Evolutionary conservation across 2,113 vertebrate species (phyloP).

Genomic region (Picathartes gymnocephalus): DNA sequence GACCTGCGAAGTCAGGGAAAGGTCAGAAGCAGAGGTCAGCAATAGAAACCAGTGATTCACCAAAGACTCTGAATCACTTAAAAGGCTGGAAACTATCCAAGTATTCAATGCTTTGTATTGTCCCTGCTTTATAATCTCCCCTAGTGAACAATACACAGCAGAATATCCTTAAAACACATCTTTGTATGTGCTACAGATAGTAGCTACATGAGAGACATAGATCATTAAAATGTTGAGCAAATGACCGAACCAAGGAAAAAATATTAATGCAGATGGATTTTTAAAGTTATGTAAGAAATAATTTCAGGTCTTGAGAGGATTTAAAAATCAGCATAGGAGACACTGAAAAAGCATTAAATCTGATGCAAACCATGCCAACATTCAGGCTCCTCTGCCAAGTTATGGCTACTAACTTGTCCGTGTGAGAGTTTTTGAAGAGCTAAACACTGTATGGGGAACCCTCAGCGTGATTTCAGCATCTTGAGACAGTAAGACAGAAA

Average conservation of each 20-base stretch:
- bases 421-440: neutral
- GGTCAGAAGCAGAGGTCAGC: neutral
- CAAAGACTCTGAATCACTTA: neutral
- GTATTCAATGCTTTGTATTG: constrained; percentile 5
- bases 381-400: neutral
- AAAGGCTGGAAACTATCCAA: neutral
- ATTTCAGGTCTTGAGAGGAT: neutral
- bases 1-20: neutral
- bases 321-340: neutral
- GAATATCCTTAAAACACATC: constrained; percentile 16
- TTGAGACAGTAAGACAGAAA: neutral
- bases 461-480: neutral
- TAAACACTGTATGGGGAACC: neutral
- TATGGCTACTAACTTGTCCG: neutral
- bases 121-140: neutral
- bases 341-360: neutral
- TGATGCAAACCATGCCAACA: neutral
- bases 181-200: neutral
- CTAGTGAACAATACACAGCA: neutral
- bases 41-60: neutral
- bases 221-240: constrained; percentile 25
- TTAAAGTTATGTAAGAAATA: neutral
- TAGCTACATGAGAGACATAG: constrained; percentile 3
- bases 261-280: neutral
- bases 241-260: neutral